Evolutionary conservation across 2,888 invertebrate genomes (phyloP).

Genomic region (Cordylochernes scorpioides): DNA sequence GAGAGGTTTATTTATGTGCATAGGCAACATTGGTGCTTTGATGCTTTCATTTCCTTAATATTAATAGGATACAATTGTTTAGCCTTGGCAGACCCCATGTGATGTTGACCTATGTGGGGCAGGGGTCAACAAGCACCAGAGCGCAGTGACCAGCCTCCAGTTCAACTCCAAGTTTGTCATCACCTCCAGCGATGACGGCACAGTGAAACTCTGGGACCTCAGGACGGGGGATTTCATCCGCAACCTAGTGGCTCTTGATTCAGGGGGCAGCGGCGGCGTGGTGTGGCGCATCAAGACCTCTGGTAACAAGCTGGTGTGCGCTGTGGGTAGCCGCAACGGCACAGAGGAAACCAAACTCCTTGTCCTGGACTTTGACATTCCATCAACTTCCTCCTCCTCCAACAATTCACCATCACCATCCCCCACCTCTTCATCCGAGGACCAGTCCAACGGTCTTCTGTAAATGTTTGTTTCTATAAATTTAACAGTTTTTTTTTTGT

Average conservation of each 20-base stretch:
- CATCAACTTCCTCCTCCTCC: too few relatives aligned
- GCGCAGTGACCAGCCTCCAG: constrained; percentile 92
- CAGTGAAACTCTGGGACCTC: constrained; percentile 95
- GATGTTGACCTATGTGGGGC: too few relatives aligned
- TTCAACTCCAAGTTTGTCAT: constrained; percentile 91
- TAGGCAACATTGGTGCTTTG: too few relatives aligned
- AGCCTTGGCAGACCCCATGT: too few relatives aligned
- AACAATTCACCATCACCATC: too few relatives aligned
- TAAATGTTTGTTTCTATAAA: too few relatives aligned
- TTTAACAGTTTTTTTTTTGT: too few relatives aligned
- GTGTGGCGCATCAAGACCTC: constrained; percentile 92
- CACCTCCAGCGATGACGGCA: constrained; percentile 95
- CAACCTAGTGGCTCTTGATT: constrained; percentile 70
- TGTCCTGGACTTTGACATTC: constrained; percentile 88
- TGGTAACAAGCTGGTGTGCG: constrained; percentile 87
- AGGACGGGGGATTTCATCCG: constrained; percentile 82
- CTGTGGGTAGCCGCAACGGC: constrained; percentile 91
- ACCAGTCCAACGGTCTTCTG: too few relatives aligned
- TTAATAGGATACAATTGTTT: too few relatives aligned
- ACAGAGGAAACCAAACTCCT: constrained; percentile 96
- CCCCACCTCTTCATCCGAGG: too few relatives aligned
- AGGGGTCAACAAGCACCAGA: constrained; percentile 88
- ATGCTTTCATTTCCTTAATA: too few relatives aligned
- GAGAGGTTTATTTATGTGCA: too few relatives aligned
- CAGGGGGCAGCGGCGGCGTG: constrained; percentile 89